Evolutionary conservation across 1,140 invertebrate species (phyloP), one percentile per base, ranked within the genome.

Genomic region (Neuroterus valhalla): DNA sequence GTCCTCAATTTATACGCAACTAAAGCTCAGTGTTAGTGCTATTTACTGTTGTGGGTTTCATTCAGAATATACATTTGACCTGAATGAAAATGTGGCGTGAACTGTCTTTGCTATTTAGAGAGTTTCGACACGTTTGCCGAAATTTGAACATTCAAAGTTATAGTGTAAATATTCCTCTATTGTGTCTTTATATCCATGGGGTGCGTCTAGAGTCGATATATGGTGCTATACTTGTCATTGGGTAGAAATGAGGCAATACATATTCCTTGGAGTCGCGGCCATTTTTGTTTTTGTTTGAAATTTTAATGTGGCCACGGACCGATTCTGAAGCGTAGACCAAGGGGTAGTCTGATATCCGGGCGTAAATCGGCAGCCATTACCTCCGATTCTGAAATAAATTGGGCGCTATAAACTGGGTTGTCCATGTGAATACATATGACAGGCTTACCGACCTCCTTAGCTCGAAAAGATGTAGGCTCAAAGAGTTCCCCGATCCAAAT

Each of bases 351-450:
- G 42, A 66, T 62, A 66, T 66, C 55, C 71, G 67, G 80, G 83
- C 82, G 83, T 88, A 87, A 89, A 87, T 84, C 81, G 82, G 80
- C 81, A 82, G 84, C 87, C 86, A 88, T 88, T 88, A 89, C 87
- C 85, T 89, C 88, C 87, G 87, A 89, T 88, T 89, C 86, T 74
- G 68, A 88, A 89, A 89, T 89, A 89, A 89, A 89, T 89, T 87
- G 86, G 83, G 81, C 78, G 81, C 85, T 86, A 88, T 89, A 89
- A 89, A 88, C 86, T 88, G 85, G 85, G 82, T 79, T 82, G 84
- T 86, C 83, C 84, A 85, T 87, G 84, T 83, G 86, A 86, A 89
- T 88, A 88, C 87, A 88, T 84, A 88, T 80, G 86, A 87, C 86
- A 85, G 73, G 84, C 83, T 88, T 87, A 62, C 55, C 14, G 21